Evolutionary conservation across 2,113 vertebrate species (phyloP).

Genomic region (Alethe diademata): DNA sequence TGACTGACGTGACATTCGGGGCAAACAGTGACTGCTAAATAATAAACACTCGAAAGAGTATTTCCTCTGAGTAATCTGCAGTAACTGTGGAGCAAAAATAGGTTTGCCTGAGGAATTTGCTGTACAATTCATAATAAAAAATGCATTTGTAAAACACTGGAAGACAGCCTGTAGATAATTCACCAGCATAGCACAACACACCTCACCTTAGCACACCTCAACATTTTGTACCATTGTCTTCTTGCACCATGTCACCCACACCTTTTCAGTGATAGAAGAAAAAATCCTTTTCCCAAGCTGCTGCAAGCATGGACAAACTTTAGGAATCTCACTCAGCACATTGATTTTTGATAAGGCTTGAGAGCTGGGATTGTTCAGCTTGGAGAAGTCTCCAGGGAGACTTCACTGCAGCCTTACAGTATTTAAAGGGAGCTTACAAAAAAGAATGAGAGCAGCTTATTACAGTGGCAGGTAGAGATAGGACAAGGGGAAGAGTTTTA

Average conservation of each 20-base stretch:
- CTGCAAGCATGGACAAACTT: neutral
- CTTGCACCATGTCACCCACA: neutral
- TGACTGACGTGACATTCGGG: neutral
- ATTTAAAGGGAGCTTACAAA: neutral
- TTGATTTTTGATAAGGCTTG: neutral
- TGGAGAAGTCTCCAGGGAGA: neutral
- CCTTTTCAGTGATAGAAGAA: neutral
- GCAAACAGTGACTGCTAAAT: neutral
- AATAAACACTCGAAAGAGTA: neutral
- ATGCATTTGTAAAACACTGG: neutral
- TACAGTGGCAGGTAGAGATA: neutral
- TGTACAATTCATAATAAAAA: neutral
- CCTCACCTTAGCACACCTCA: neutral
- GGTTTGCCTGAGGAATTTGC: neutral
- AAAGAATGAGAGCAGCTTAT: neutral
- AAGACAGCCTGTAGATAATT: neutral
- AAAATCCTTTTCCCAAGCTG: neutral
- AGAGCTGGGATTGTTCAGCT: neutral
- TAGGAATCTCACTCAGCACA: neutral
- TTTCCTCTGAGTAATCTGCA: neutral
- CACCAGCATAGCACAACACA: neutral
- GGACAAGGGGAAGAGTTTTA: neutral
- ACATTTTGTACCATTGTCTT: neutral
- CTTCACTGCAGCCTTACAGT: neutral
- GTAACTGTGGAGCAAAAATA: neutral